These are phyloP conservation scores for Myotis planiceps DNA, from an alignment of 2,797 vertebrate genomes.

Conservation along the genomic window DNA sequence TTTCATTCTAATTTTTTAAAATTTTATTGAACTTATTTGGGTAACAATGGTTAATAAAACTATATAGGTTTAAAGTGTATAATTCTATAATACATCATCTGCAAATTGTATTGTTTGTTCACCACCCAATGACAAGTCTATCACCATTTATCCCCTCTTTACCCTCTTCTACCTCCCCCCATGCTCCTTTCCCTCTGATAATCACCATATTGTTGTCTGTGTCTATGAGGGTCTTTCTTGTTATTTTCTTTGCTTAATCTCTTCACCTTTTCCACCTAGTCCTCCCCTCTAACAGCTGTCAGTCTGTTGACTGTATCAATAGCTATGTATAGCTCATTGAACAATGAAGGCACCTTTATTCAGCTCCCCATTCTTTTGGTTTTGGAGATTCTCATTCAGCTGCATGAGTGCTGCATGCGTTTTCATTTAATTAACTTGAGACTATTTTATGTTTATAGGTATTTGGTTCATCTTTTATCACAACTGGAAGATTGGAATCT, in stretches of 20 bases:
- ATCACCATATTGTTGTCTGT: background rate
- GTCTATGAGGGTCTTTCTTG: background rate
- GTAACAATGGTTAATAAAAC: background rate
- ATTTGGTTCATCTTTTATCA: conserved; percentile 52
- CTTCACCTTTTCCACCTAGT: background rate
- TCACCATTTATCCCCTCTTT: background rate
- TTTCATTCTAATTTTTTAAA: background rate
- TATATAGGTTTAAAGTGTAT: background rate
- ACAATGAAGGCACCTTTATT: background rate
- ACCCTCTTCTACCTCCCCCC: background rate
- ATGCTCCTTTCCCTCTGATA: background rate
- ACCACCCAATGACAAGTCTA: background rate
- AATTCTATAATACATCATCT: background rate
- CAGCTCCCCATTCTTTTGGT: background rate
- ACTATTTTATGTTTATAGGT: conserved; percentile 13
- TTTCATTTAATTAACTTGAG: conserved; percentile 27
- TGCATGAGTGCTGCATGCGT: background rate
- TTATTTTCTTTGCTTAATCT: background rate
- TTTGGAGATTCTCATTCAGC: conserved; percentile 22
- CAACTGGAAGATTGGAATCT: background rate
- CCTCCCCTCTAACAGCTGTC: background rate
- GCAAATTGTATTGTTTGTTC: background rate
- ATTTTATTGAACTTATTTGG: background rate
- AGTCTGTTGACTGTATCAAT: background rate
- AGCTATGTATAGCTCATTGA: background rate